Conservation (phyloP, 1,140 invertebrate species). For the Mylabris phalerata region DNA sequence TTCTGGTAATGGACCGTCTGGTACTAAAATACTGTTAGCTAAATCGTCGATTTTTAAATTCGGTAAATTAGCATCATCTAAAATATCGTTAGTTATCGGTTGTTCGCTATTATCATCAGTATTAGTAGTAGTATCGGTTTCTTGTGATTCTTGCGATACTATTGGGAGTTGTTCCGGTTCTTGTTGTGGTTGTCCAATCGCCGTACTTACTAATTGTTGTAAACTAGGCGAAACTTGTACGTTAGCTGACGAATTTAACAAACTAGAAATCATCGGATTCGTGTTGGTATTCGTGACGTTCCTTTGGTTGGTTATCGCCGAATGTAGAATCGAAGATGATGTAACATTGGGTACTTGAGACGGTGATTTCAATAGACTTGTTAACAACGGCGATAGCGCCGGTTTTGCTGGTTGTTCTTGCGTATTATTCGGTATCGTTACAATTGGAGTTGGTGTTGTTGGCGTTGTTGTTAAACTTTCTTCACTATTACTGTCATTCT, state of each 20-base stretch:
- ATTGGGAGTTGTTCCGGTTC: conserved; percentile 14
- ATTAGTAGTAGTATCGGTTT: not conserved
- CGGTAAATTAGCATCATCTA: conserved; percentile 33
- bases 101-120: conserved; percentile 11
- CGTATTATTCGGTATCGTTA: not conserved
- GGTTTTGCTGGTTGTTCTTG: conserved; percentile 31
- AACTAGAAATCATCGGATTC: conserved; percentile 51
- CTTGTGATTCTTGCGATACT: conserved; percentile 10
- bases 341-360: conserved; percentile 42
- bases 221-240: conserved; percentile 42
- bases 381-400: conserved; percentile 65
- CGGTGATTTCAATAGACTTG: conserved; percentile 73
- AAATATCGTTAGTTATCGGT: conserved; percentile 23
- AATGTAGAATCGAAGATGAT: conserved; percentile 45
- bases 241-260: conserved; percentile 48
- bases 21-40: conserved; percentile 35
- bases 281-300: conserved; percentile 18
- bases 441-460: not conserved
- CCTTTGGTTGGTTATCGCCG: conserved; percentile 38
- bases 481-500: conserved; percentile 37
- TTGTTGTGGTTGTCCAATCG: conserved; percentile 40
- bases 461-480: conserved; percentile 20
- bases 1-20: conserved; percentile 37
- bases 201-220: conserved; percentile 43
- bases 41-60: conserved; percentile 40